These are phyloP conservation scores for Ariopsis seemanni DNA, from an alignment of 2,113 vertebrate species.

Conservation along the genomic window DNA sequence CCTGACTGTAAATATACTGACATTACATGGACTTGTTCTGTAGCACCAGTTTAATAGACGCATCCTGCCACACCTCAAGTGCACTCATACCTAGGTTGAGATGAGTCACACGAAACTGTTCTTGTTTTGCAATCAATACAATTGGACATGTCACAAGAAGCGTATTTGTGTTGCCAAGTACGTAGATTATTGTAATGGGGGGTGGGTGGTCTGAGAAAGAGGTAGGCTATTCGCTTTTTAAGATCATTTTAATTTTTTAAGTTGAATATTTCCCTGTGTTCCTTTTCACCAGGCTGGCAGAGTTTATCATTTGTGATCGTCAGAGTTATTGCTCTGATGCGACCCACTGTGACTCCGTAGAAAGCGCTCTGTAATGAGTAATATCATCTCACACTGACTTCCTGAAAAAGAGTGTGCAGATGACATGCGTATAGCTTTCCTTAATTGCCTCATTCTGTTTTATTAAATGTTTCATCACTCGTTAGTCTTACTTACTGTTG, in stretches of 20 bases:
- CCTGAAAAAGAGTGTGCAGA: not conserved
- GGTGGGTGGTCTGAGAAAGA: not conserved
- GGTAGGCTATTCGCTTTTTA: not conserved
- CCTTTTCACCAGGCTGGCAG: not conserved
- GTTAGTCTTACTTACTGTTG: not conserved
- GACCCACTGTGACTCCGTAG: constrained; percentile 22
- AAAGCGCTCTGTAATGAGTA: constrained; percentile 36
- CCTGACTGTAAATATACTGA: too few relatives aligned
- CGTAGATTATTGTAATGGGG: too few relatives aligned
- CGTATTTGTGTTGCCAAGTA: not conserved
- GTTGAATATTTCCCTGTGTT: not conserved
- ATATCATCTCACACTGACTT: not conserved
- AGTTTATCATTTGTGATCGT: not conserved
- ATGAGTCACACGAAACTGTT: not conserved
- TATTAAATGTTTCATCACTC: not conserved
- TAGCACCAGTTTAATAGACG: not conserved
- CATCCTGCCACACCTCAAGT: not conserved
- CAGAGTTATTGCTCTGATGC: constrained; percentile 28
- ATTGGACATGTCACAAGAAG: too few relatives aligned
- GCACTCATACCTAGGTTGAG: not conserved
- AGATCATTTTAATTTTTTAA: not conserved
- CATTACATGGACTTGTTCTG: not conserved
- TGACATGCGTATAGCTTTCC: not conserved
- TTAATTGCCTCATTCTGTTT: not conserved
- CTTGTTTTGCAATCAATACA: not conserved